phyloP scores from a whole-genome alignment of 2,113 vertebrate genomes.

The Syngnathus typhle region DNA sequence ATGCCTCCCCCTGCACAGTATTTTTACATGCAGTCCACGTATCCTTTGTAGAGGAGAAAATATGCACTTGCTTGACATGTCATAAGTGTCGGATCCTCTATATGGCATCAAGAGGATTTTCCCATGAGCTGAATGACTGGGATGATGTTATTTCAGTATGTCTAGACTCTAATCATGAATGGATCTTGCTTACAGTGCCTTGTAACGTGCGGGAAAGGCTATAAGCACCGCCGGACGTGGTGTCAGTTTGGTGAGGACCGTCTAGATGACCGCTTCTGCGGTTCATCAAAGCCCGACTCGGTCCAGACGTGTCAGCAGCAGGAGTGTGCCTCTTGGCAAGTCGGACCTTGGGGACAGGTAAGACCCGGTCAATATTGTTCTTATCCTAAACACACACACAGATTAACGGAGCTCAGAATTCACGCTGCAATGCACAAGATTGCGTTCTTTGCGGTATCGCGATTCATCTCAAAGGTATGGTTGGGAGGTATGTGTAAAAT shows the following conservation, averaged over 20 bases:
- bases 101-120: background rate
- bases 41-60: slow-evolving; percentile 29
- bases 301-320: slow-evolving; percentile 88
- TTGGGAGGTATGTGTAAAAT: background rate
- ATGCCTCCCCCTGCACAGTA: background rate
- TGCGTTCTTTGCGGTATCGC: background rate
- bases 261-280: slow-evolving; percentile 81
- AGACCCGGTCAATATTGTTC: slow-evolving; percentile 13
- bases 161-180: slow-evolving; percentile 2
- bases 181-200: slow-evolving; percentile 76
- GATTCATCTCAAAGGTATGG: background rate
- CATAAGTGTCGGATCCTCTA: too few species aligned
- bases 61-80: slow-evolving; percentile 8
- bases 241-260: slow-evolving; percentile 92
- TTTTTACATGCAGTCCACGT: slow-evolving; percentile 11
- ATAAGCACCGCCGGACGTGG: slow-evolving; percentile 91
- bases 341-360: slow-evolving; percentile 96
- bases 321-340: slow-evolving; percentile 96
- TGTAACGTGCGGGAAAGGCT: slow-evolving; percentile 95
- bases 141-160: background rate
- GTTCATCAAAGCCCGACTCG: slow-evolving; percentile 80
- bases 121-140: background rate
- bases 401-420: background rate
- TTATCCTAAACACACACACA: background rate
- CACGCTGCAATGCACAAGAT: background rate